Evolutionary conservation across 2,797 vertebrate species (phyloP).

Genomic region (Emys orbicularis): DNA sequence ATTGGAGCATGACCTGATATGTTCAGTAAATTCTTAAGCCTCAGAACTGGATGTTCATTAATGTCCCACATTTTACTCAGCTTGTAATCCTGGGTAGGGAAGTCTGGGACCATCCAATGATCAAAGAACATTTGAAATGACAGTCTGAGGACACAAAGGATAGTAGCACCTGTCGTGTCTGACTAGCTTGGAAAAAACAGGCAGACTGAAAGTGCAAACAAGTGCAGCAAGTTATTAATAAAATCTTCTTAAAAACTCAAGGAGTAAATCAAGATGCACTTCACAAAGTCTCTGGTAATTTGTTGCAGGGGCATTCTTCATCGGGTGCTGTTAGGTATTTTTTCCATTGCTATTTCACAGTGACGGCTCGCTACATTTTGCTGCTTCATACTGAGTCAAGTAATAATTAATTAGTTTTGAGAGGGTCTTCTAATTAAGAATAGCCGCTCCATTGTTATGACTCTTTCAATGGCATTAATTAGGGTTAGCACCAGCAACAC

Average conservation of each 20-base stretch:
- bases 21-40: background rate
- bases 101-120: background rate
- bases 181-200: background rate
- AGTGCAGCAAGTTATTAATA: background rate
- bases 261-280: background rate
- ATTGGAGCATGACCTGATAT: rapidly evolving
- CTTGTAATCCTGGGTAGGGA: rapidly evolving
- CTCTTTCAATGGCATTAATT: rapidly evolving
- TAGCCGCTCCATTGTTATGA: background rate
- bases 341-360: conserved; percentile 47
- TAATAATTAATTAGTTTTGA: conserved; percentile 64
- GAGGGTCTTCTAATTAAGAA: conserved; percentile 24
- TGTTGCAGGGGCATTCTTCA: background rate
- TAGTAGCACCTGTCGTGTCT: rapidly evolving
- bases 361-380: conserved; percentile 44
- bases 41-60: rapidly evolving
- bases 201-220: background rate
- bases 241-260: background rate
- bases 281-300: conserved; percentile 25
- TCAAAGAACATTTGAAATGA: rapidly evolving
- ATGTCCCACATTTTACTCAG: rapidly evolving
- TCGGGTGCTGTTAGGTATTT: background rate
- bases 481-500: background rate
- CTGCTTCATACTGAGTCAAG: conserved; percentile 59
- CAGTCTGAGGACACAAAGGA: background rate